phyloP scores from a whole-genome alignment of 2,113 vertebrate genomes.

The Cavia aperea region DNA sequence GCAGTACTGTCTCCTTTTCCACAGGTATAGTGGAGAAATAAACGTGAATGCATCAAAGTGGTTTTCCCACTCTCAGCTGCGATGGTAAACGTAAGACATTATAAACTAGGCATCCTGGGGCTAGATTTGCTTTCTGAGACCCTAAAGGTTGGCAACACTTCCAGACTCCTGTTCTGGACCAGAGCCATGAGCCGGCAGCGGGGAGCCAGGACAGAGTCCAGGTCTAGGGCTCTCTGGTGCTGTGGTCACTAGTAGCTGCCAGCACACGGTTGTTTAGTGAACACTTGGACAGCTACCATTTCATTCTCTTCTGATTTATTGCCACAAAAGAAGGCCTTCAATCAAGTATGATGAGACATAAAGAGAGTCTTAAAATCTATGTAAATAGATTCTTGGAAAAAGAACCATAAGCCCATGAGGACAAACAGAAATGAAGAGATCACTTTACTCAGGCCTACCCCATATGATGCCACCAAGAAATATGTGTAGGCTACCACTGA shows the following conservation, averaged over 20 bases:
- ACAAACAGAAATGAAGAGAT: background rate
- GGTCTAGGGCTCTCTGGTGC: background rate
- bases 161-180: background rate
- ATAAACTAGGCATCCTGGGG: constrained; percentile 1
- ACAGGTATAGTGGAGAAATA: background rate
- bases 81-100: constrained; percentile 20
- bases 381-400: background rate
- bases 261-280: background rate
- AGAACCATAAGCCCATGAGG: background rate
- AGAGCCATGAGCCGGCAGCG: background rate
- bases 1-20: background rate
- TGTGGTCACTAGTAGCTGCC: background rate
- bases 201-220: accelerated
- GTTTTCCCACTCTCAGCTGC: background rate
- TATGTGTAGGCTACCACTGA: background rate
- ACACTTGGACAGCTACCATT: background rate
- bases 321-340: background rate
- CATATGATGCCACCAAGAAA: background rate
- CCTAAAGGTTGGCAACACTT: background rate
- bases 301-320: constrained; percentile 11
- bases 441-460: background rate
- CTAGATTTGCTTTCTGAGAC: background rate
- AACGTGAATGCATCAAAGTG: background rate
- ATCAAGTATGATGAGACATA: background rate
- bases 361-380: background rate